Conservation (phyloP, 2,888 invertebrate genomes). For the Syrphus vitripennis region DNA sequence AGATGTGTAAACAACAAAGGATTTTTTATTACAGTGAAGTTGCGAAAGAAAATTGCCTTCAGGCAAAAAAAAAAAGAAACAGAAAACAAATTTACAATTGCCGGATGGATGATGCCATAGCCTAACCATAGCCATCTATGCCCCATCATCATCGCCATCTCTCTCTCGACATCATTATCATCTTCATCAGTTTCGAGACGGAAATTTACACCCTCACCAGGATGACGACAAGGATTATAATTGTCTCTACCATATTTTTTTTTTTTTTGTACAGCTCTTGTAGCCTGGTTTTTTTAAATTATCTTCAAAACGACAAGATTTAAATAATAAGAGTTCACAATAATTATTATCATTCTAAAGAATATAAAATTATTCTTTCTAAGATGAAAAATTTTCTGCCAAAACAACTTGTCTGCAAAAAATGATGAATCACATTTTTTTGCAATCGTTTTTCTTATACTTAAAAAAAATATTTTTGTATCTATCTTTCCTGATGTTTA, state of each 20-base stretch:
- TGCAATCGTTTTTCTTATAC: background rate
- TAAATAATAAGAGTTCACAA: background rate
- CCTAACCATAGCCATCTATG: too few species aligned
- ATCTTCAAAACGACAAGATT: constrained; percentile 5
- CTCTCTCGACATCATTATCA: constrained; percentile 1
- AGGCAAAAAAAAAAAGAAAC: background rate
- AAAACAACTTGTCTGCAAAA: constrained; percentile 25
- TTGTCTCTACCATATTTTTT: constrained; percentile 1
- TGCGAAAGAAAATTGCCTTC: constrained; percentile 14
- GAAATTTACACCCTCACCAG: constrained; percentile 25
- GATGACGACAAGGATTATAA: constrained; percentile 14
- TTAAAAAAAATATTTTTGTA: background rate
- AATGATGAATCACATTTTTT: constrained; percentile 24
- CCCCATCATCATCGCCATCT: background rate
- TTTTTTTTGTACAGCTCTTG: background rate
- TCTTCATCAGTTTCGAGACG: constrained; percentile 32
- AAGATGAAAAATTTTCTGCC: constrained; percentile 12
- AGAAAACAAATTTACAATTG: constrained; percentile 27
- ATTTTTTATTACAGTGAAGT: constrained; percentile 4
- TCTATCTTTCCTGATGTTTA: constrained; percentile 23
- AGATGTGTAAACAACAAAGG: constrained; percentile 38
- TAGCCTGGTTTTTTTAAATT: background rate
- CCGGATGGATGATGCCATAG: constrained; percentile 47
- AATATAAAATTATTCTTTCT: background rate
- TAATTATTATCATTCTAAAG: background rate